Conservation (phyloP, 2,797 vertebrate genomes). For the Triplophysa yarkandensis region DNA sequence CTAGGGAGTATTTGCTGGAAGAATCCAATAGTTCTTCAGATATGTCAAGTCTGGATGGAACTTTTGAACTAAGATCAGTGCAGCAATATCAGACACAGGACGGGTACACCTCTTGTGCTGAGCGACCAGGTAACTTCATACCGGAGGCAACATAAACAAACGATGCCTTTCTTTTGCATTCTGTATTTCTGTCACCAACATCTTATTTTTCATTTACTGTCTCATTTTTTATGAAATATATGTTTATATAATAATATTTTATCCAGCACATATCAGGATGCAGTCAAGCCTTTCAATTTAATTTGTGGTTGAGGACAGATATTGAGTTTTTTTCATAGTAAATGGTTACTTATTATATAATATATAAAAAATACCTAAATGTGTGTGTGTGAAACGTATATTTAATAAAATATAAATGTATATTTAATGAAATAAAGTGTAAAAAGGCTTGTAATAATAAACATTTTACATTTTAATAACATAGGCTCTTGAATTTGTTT, state of each 20-base stretch:
- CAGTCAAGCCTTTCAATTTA: background rate
- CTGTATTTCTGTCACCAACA: background rate
- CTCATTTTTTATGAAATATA: background rate
- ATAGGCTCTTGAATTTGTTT: too few species aligned
- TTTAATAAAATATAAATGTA: too few species aligned
- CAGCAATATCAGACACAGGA: slow-evolving; percentile 4
- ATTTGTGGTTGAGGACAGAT: background rate
- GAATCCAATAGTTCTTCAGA: slow-evolving; percentile 45
- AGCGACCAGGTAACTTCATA: slow-evolving; percentile 33
- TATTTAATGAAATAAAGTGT: too few species aligned
- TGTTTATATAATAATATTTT: background rate
- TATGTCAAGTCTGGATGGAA: background rate
- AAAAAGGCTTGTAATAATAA: too few species aligned
- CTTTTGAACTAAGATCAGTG: slow-evolving; percentile 42
- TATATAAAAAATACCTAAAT: too few species aligned
- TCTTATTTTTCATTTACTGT: too few species aligned
- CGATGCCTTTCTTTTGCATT: background rate
- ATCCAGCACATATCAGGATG: background rate
- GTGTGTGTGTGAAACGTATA: too few species aligned
- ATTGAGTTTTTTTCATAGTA: too few species aligned
- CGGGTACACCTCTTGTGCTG: background rate
- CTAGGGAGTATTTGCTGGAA: slow-evolving; percentile 43
- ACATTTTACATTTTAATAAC: too few species aligned
- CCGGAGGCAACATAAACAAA: slow-evolving; percentile 24
- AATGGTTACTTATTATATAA: too few species aligned